Base-by-base conservation (phyloP, 92 coral and sea anemone genomes). In the Montipora capitata region DNA sequence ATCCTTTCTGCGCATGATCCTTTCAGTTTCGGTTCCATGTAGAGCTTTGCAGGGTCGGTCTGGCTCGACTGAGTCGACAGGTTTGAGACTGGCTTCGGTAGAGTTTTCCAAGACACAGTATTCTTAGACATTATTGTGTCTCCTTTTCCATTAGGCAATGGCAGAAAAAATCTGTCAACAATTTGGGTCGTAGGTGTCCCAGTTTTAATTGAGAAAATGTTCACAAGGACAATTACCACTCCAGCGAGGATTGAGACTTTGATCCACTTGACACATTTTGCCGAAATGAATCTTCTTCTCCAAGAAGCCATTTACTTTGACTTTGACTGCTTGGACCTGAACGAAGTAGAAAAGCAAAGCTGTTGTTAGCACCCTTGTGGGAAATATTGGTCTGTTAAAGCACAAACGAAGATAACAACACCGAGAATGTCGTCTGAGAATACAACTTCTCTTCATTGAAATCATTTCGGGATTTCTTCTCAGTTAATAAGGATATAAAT, bases 261-360 rank as follows among this genome's bases (percentile, higher is more conserved):
- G 12, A 40, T 40, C 12, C 68, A 40, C 40, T 44, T 82, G 56
- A 70, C 14, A 5, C 16, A 58, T 71, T 39, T 72, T 54, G 78
- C 10, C 7, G 70, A 70, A 54, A 57, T 6, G 10, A 10, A 56
- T 13, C 78, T 57, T 52, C 41, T 2, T 16, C 12, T 62, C 4
- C 40, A 57, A 15, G 16, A 40, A 40, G 86, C 86, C 86, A 82
- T 82, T n/a, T 71, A 42, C n/a, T 57, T 17, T 17, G 20, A 7
- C 40, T 17, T 56, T 40, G 5, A 20, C 27, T 20, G 27, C 0
- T 20, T 20, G 27, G 27, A 20, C 27, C 27, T 20, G 27, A 20
- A 20, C 27, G 27, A 20, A 20, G 27, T 20, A 20, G 27, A 20
- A 20, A 20, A 20, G 27, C 27, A 20, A 20, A 20, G 27, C 27